Conservation (phyloP, 2,113 vertebrate genomes). For the rat (Rattus norvegicus) region GRCr8 NC_086020.1:153101501-153102000, state of each 20-base stretch:
- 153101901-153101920: conserved; percentile 49
- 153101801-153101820: conserved; percentile 60
- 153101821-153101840: conserved; percentile 67
- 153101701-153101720: conserved; percentile 67
- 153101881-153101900: conserved; percentile 63
- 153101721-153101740: conserved; percentile 70
- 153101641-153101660: conserved; percentile 78
- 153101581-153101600: conserved; percentile 69
- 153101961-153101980: conserved; percentile 60
- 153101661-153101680: conserved; percentile 78
- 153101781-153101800: conserved; percentile 35
- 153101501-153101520: conserved; percentile 63
- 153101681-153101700: conserved; percentile 76
- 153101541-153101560: conserved; percentile 63
- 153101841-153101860: conserved; percentile 64
- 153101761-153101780: conserved; percentile 1
- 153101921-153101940: conserved; percentile 71
- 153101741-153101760: conserved; percentile 74
- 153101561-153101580: conserved; percentile 42
- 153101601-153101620: conserved; percentile 66
- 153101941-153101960: conserved; percentile 75
- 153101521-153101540: conserved; percentile 69
- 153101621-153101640: conserved; percentile 80
- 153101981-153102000: conserved; percentile 75
- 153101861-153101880: conserved; percentile 25